Evolutionary conservation across 2,113 vertebrate genomes (phyloP), one percentile per base, ranked within the genome.

Genomic region (Cariama cristata): DNA sequence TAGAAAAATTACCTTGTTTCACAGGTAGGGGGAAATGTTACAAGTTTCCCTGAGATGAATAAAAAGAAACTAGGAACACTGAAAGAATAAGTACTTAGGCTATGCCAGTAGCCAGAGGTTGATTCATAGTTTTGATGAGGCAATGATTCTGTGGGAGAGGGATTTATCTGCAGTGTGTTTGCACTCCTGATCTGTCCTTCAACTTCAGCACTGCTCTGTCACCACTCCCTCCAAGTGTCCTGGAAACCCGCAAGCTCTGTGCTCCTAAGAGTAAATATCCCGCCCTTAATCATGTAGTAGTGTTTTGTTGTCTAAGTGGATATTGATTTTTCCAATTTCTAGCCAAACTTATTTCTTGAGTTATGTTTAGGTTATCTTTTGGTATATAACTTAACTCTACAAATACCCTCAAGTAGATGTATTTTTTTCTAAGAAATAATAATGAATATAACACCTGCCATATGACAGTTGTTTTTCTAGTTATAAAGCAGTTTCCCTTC

Each of bases 181-280:
- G 69, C 38, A 16, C 20, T 59, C 45, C 38, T 42, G 40, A 63
- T 33, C 44, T 76, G 55, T 66, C 30, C 50, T 68, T 84, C 71
- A 85, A 0, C 38, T 58, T 69, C 50, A 19, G 42, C 0, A 0
- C 18, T 30, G 28, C 59, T 79, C 42, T 81, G 44, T 40, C 45
- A 38, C 42, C 13, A 12, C 60, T 72, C 9, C 28, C 27, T 85
- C 38, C 2, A 0, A 33, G 13, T 30, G 68, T 71, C 47, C 67
- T 86, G 50, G 42, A 76, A 88, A 58, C 26, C 20, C 11, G 82
- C 47, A 32, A 33, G 45, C 13, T 64, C 55, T 53, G 38, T 60
- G 35, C 33, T 63, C 11, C 44, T 42, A 1, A 35, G 14, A 58
- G 32, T 53, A 58, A 75, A 87, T 42, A 88, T 21, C 42, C 45